Evolutionary conservation across 2,113 vertebrate species (phyloP), one percentile per base, ranked within the genome.

Genomic region (Anguilla rostrata): DNA sequence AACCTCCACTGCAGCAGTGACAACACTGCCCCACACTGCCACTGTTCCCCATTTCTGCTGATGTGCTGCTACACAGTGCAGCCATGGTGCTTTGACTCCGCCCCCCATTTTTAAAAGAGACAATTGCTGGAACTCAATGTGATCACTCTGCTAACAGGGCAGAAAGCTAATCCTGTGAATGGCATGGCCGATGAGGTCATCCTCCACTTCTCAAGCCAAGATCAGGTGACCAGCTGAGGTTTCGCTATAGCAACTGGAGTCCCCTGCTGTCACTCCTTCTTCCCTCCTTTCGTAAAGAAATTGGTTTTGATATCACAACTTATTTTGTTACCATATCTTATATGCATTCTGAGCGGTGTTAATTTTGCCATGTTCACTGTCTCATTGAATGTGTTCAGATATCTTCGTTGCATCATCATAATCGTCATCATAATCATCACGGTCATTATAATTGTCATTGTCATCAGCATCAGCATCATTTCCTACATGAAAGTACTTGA

Each of bases 181-280:
- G 86, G 75, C 78, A 71, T 39, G 82, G 83, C 85, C 79, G 63
- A 3, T 87, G 85, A 90, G 83, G 84, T 87, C 87, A 87, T 86
- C 80, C 60, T 84, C 81, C 75, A 60, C n/a, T 82, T 66, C 83
- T 78, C n/a, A 83, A 20, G 56, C 9, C 82, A 40, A 43, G 85
- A 86, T 80, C 87, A 85, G 49, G 78, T 88, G 80, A 78, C 71
- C 82, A 75, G 88, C 83, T 88, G 87, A 53, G 57, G 75, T 88
- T 89, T 86, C 86, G 86, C 79, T n/a, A 53, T 40, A 66, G 53
- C 12, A 41, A 56, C 22, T 39, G 22, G 22, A 39, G 39, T 20
- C 56, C 5, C 60, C 60, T 26, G 18, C 60, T 26, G 22, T 66
- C 57, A 9, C 57, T 18, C 14, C 14, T 26, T 7, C 60, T 8